These are phyloP conservation scores for Dryoscopus gambensis DNA, from an alignment of 2,113 vertebrate genomes.

Conservation along the genomic window DNA sequence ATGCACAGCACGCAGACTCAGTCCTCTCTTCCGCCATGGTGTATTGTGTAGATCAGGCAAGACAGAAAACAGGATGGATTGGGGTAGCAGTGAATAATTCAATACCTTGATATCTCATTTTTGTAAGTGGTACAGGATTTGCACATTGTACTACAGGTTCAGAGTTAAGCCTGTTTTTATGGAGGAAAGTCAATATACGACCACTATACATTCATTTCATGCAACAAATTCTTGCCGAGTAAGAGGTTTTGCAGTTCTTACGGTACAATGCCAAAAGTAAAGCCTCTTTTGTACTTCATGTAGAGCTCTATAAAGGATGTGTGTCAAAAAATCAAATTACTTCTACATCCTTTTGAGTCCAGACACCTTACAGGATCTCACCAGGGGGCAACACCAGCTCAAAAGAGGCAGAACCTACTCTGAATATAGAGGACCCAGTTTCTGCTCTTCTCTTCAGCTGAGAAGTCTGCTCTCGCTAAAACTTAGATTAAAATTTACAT, in stretches of 20 bases:
- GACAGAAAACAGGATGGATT: not conserved
- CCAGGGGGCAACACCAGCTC: not conserved
- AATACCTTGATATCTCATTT: not conserved
- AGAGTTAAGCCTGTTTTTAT: not conserved
- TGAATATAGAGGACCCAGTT: not conserved
- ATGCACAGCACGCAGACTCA: fast-evolving
- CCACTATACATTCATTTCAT: not conserved
- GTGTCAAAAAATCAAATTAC: not conserved
- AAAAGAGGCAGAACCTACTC: not conserved
- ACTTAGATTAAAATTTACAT: not conserved
- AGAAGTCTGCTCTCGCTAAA: not conserved
- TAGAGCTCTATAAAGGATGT: not conserved
- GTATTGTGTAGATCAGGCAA: not conserved
- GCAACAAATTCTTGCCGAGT: not conserved
- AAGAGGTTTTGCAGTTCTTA: not conserved
- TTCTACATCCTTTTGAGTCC: not conserved
- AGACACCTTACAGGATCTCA: not conserved
- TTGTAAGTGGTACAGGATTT: not conserved
- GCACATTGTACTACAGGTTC: not conserved
- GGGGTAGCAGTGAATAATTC: not conserved
- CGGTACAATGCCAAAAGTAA: not conserved
- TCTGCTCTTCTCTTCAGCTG: not conserved
- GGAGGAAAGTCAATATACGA: not conserved
- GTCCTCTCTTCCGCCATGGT: not conserved
- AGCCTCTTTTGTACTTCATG: not conserved